Conservation (phyloP, 2,888 invertebrate species). For the Ormyrus thymus region DNA sequence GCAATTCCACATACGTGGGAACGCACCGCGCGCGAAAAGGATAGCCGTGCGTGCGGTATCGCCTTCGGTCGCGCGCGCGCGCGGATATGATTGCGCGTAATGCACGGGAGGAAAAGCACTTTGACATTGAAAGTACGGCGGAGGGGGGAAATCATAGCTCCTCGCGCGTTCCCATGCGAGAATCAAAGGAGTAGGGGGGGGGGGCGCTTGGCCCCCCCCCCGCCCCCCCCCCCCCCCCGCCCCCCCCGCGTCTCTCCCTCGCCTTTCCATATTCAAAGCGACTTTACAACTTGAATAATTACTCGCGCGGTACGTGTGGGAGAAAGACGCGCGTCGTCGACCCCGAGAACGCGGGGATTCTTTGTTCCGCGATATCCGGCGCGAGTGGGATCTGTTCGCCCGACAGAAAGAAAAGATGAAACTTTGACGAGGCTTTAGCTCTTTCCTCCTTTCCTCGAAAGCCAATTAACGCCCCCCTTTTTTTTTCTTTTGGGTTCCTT, state of each 20-base stretch:
- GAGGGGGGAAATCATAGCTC: constrained; percentile 31
- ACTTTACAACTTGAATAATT: constrained; percentile 48
- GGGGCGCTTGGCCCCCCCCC: no score
- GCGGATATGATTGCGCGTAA: not conserved
- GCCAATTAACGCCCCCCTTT: constrained; percentile 23
- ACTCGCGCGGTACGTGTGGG: constrained; percentile 19
- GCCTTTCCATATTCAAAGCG: constrained; percentile 21
- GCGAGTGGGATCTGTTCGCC: constrained; percentile 18
- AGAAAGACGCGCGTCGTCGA: constrained; percentile 21
- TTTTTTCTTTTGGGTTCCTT: no score
- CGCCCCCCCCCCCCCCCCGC: not conserved
- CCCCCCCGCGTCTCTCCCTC: not conserved
- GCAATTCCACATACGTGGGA: no score
- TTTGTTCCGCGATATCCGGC: constrained; percentile 45
- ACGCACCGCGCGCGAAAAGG: no score
- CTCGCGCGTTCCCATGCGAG: constrained; percentile 38
- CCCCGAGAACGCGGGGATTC: not conserved
- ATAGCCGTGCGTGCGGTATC: no score
- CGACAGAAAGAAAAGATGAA: not conserved
- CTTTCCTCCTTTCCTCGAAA: constrained; percentile 12
- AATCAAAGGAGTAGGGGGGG: not conserved
- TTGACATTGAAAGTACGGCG: constrained; percentile 19
- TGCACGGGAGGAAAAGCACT: constrained; percentile 7
- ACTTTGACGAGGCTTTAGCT: not conserved
- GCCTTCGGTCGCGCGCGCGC: no score